phyloP scores from a whole-genome alignment of 2,888 invertebrate species.

The Caenorhabditis afra region DNA sequence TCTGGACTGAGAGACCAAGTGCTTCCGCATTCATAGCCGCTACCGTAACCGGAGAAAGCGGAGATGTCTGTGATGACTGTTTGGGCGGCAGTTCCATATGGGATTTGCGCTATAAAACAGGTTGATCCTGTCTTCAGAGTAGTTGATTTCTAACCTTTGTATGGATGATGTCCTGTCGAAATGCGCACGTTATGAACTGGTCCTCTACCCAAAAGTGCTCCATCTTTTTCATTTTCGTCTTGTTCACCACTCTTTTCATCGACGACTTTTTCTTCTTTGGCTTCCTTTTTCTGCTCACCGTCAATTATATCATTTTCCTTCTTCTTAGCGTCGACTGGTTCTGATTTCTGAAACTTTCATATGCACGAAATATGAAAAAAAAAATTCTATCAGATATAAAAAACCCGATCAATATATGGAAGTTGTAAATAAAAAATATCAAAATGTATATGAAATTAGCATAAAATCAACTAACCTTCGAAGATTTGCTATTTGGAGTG shows the following conservation, averaged over 20 bases:
- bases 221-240: conserved; percentile 59
- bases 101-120: conserved; percentile 46
- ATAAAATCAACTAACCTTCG: conserved; percentile 16
- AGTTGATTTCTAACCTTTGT: conserved; percentile 46
- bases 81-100: conserved; percentile 65
- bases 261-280: conserved; percentile 42
- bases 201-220: conserved; percentile 75
- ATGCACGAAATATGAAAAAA: no score
- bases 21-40: conserved; percentile 75
- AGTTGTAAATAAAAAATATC: no score
- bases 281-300: conserved; percentile 49
- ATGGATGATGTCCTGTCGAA: conserved; percentile 63
- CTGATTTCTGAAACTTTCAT: conserved; percentile 19
- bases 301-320: conserved; percentile 30
- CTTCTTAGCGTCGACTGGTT: conserved; percentile 21
- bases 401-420: no score
- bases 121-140: no score
- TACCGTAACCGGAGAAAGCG: conserved; percentile 66
- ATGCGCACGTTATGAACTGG: conserved; percentile 71
- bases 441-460: no score
- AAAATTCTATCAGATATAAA: no score
- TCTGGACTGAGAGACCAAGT: conserved; percentile 68
- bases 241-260: conserved; percentile 29
- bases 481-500: conserved; percentile 24
- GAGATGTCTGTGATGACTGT: conserved; percentile 67